Evolutionary conservation across 2,113 vertebrate species (phyloP), one percentile per base, ranked within the genome.

Genomic region (Lophius piscatorius): DNA sequence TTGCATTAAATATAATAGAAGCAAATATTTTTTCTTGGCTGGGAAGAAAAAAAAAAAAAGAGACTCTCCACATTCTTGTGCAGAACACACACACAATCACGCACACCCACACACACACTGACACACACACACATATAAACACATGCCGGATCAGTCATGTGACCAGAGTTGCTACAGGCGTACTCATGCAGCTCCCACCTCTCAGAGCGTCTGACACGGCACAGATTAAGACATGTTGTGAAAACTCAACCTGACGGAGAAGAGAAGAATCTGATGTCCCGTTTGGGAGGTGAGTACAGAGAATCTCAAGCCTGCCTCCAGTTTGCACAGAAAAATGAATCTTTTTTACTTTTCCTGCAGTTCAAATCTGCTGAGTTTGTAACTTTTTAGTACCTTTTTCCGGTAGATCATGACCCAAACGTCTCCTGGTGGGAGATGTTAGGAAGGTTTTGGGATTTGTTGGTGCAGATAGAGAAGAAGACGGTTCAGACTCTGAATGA

Each of bases 31-130:
- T n/a, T n/a, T n/a, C n/a, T n/a, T n/a, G n/a, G n/a, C n/a, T n/a
- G n/a, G n/a, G n/a, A n/a, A n/a, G n/a, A n/a, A n/a, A n/a, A n/a
- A n/a, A n/a, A n/a, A n/a, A n/a, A n/a, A n/a, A n/a, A n/a, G 16
- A 56, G 39, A 47, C 41, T 35, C 35, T 50, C 35, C 22, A 57
- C 72, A 74, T 79, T 70, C 64, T 54, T 70, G 64, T 61, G 42
- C 10, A 5, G 9, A 4, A 28, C 9, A 35, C 48, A 40, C 22
- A 34, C 26, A 42, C 39, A 39, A 36, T 17, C 21, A 47, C 35
- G n/a, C 38, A n/a, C 62, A 29, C 4, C 9, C 12, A 35, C 8
- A 12, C 35, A 66, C 50, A 17, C 34, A 45, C 20, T 12, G 12
- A 29, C 62, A 39, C 41, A 40, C 17, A 46, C n/a, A 35, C 24